Evolutionary conservation across 2,888 invertebrate species (phyloP), one percentile per base, ranked within the genome.

Genomic region (Ametastegia equiseti): DNA sequence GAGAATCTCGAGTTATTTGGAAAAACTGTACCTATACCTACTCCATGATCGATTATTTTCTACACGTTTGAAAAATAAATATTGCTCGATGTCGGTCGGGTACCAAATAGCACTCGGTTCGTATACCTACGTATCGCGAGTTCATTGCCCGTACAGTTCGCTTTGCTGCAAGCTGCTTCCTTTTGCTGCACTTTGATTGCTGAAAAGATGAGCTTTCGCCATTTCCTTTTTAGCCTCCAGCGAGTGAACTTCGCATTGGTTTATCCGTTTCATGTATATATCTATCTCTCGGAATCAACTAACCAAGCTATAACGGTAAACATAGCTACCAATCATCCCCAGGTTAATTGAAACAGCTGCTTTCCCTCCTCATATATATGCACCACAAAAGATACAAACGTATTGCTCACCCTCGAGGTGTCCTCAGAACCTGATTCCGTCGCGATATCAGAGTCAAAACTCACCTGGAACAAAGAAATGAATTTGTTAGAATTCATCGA

Each of bases 401-500:
- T 15, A 71, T 47, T 45, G 71, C 71, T 71, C 27, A 71, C 71
- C 71, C 15, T 19, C 7, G 36, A 11, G 39, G 19, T 39, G 39
- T 67, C 39, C 19, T 67, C 23, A 42, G 6, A 47, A 45, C 45
- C n/a, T n/a, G 71, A 71, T 71, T 71, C 42, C 71, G 71, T 47
- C 19, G 15, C 15, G 11, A 45, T 47, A 36, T 36, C 42, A 33
- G 30, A 39, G 30, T 39, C 57, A 63, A 73, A 87, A 89, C 89
- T 89, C 89, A 89, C 89, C 89, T 89, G 87, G 11, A 88, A 89
- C 83, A 82, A 71, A 81, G 86, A 80, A 81, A 79, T 71, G 3
- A n/a, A 30, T 65, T 78, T 9, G 27, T 73, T 36, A 47, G 33
- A 65, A 13, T 54, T 23, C 9, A 23, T 19, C 19, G 23, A 54